Base-by-base conservation (phyloP, 2,113 vertebrate species). In the Uropsilus gracilis region DNA sequence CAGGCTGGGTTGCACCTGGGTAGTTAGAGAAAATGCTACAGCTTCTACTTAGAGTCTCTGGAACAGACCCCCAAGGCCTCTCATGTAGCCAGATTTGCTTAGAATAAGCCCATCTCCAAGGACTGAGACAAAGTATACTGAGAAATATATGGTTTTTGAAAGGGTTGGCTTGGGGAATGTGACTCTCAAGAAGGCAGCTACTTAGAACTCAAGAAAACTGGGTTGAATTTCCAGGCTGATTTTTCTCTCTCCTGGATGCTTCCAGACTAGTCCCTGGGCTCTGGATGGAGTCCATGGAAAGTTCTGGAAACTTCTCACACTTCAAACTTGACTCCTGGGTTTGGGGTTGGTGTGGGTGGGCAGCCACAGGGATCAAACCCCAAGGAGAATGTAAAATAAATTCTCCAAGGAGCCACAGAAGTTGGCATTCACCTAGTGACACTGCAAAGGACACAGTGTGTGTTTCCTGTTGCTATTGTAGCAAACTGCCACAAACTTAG, bases 381-480 rank as follows among this genome's bases (percentile, higher is more conserved):
- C 3, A 1, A 1, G 2, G 4, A 66, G 63, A 39, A 68, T 69
- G 42, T 20, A 24, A 64, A 32, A 6, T 2, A 44, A 20, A 8
- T 32, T 64, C 59, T n/a, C 8, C 69, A 1, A 3, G 32, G 44
- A 42, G 34, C 30, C 0, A 39, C 18, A 59, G 17, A 64, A 44
- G 2, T 18, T 0, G 1, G 12, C 0, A 0, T 28, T 22, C 53
- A 18, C 32, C 50, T 59, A 44, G 13, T 37, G 26, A 8, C 76
- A 5, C 11, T 0, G 46, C 4, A 1, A 7, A 66, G 22, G 53
- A 1, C 2, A 4, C 0, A 1, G 7, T 2, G 17, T 10, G 0
- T 0, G 9, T 17, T 24, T 6, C 68, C 24, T 26, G 2, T 11
- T 7, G 16, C 46, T 6, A n/a, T 26, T 26, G 2, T 53, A 20